Evolutionary conservation across 2,797 vertebrate genomes (phyloP), one percentile per base, ranked within the genome.

Genomic region (Lithobates pipiens): DNA sequence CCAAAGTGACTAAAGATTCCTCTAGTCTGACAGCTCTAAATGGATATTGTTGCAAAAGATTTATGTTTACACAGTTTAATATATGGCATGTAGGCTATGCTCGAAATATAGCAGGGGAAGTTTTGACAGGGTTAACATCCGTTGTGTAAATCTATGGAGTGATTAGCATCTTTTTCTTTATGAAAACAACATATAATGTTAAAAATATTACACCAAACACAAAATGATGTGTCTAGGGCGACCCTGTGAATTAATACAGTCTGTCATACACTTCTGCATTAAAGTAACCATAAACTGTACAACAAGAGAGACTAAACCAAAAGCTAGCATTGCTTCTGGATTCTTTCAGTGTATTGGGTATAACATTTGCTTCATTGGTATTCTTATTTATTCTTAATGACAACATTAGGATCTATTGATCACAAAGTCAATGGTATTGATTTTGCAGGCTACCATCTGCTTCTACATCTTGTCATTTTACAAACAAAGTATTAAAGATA

Each of bases 1-100:
- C 89, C 91, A 89, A 90, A 92, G 89, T 85, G 90, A 92, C 90
- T 90, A 88, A 91, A 91, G 91, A 91, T 78, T 54, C 81, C 82
- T 89, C 89, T n/a, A 85, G 85, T 86, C 86, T 7, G n/a, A 88
- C 89, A 89, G 89, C 82, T 91, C 63, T 79, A 70, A 82, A 78
- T 85, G 63, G 88, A 90, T 85, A 76, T 84, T 54, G 23, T 80
- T 67, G 85, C 83, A 73, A 86, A 84, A 77, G 88, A 91, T 89
- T 88, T 80, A 88, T 78, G 80, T 36, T 67, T 69, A 61, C 39
- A 61, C 70, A 7, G 70, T 77, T 89, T 82, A 63, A 77, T 18
- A 61, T 85, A 74, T 0, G 69, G 5, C 67, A 50, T 29, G 75
- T 0, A 84, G 80, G 88, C 76, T 74, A 21, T 69, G 57, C 27